Evolutionary conservation across 2,888 invertebrate genomes (phyloP), one percentile per base, ranked within the genome.

Genomic region (Diogma glabrata): DNA sequence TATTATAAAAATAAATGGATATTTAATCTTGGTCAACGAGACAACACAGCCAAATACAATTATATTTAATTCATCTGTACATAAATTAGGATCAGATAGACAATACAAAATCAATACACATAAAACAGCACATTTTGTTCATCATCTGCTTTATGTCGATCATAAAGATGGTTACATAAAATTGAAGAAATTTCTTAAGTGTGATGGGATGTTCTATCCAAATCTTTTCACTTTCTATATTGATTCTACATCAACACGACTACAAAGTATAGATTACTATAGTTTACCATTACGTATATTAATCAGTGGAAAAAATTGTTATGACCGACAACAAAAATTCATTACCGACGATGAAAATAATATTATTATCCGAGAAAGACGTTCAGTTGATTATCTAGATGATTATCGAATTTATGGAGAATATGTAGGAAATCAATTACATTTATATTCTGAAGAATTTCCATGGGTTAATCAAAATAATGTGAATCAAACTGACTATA

Each of bases 221-320:
- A 84, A 84, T 61, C 75, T 90, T 51, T 89, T 91, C 66, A 89
- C 88, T 4, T 79, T 89, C 63, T 87, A 88, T 67, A 82, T 91
- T 54, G 90, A 91, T 65, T 90, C 90, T 28, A 85, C 84, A 49
- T 86, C 88, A 55, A 86, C 83, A 60, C 73, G 85, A 51, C 73
- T 86, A 55, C 75, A 84, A 47, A 85, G 85, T 58, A 84, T 89
- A 55, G 87, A 88, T 64, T 89, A 87, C 65, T 87, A 87, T 63
- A 87, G 88, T 61, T 67, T 88, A 52, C 87, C 88, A 2, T 72
- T 89, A 53, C 73, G 88, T 56, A 76, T 88, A 50, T 75, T 87
- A 57, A 81, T 89, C 28, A 77, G 82, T 10, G 87, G 87, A 1
- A 75, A 76, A 56, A 76, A 78, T 59, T 87, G 87, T 60, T 68